Evolutionary conservation across 2,113 vertebrate species (phyloP), one percentile per base, ranked within the genome.

Genomic region (Campylomormyrus numenius): DNA sequence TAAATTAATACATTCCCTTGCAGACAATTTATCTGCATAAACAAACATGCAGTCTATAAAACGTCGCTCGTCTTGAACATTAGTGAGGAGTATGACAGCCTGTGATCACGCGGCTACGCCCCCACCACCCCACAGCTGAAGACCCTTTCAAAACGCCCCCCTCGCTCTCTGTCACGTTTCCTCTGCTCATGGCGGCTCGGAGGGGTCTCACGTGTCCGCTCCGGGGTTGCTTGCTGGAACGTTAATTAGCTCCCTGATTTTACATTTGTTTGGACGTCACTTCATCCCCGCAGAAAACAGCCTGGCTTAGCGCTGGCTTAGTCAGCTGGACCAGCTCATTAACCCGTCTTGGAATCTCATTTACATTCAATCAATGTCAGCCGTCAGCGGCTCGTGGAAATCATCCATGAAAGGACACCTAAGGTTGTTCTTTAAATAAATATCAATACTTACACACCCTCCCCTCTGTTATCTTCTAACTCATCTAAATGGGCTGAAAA

Each of bases 381-480:
- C 15, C 49, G 39, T n/a, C 39, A 27, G 77, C 21, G 31, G 8
- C 77, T 56, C 3, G 52, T 46, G 58, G 74, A 89, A 48, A 52
- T 48, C 77, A 85, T 31, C 77, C 50, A 62, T 62, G 24, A 85
- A 49, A 45, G 50, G 21, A 58, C 80, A 89, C 88, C 74, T 17
- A 17, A 62, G 89, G 89, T 85, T 85, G 80, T 84, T 62, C 89
- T 85, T 53, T 85, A 58, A 46, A 85, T 46, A 46, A 58, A 85
- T 85, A 62, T 62, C 89, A 89, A 84, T 52, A 84, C 70, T 89
- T 89, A 77, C 62, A 80, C 31, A 85, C 74, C 31, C 39, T n/a
- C 21, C 87, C 31, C 39, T 39, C 46, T 89, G 45, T 45, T 89
- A 84, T 89, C 89, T 85, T 56, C 62, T 74, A 46, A 49, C 58